phyloP scores from a whole-genome alignment of 2,888 invertebrate genomes.

The Gandaritis pyraliata region DNA sequence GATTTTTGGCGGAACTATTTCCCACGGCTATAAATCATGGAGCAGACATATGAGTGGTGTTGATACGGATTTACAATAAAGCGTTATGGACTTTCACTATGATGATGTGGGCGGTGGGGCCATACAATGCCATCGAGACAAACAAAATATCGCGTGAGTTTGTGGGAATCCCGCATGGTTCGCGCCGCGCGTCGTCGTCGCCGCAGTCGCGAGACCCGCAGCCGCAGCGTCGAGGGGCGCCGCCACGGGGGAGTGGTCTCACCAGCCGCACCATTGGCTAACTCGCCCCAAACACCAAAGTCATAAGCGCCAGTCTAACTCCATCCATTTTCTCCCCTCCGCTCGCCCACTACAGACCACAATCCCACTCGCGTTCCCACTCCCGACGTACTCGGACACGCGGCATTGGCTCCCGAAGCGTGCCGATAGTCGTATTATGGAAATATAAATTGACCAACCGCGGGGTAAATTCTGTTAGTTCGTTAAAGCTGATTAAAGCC shows the following conservation, averaged over 20 bases:
- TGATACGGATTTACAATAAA: conserved; percentile 80
- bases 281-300: conserved; percentile 42
- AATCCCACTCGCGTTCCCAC: conserved; percentile 54
- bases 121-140: conserved; percentile 69
- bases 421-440: conserved; percentile 72
- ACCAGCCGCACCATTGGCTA: conserved; percentile 60
- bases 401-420: conserved; percentile 67
- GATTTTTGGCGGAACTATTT: conserved; percentile 45
- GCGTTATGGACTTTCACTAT: conserved; percentile 75
- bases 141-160: conserved; percentile 71
- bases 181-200: conserved; percentile 39
- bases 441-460: conserved; percentile 85
- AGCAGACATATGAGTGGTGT: conserved; percentile 73
- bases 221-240: conserved; percentile 29
- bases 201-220: conserved; percentile 36
- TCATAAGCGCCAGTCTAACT: conserved; percentile 63
- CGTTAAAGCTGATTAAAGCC: conserved; percentile 85
- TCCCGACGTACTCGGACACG: conserved; percentile 51
- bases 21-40: conserved; percentile 82
- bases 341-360: conserved; percentile 57
- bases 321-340: conserved; percentile 60
- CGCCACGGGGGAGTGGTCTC: conserved; percentile 56
- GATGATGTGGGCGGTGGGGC: conserved; percentile 82
- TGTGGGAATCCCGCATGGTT: conserved; percentile 82
- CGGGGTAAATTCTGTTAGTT: conserved; percentile 83